phyloP scores from a whole-genome alignment of 2,113 vertebrate genomes.

The Callionymus lyra region DNA sequence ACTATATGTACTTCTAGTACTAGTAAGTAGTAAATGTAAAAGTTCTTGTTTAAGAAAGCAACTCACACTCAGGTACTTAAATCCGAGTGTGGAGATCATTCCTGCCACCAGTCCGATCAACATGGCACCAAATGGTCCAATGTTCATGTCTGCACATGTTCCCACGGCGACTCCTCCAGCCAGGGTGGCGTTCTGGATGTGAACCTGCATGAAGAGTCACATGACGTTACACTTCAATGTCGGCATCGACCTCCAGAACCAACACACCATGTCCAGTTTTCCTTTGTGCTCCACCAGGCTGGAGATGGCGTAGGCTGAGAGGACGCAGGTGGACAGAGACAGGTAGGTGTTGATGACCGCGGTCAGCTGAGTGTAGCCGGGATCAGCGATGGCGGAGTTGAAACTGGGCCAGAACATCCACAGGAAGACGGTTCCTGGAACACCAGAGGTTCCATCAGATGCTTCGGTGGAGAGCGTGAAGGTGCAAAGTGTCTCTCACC shows the following conservation, averaged over 20 bases:
- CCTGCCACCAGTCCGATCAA: slow-evolving; percentile 79
- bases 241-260: background rate
- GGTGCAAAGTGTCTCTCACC: slow-evolving; percentile 66
- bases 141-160: slow-evolving; percentile 83
- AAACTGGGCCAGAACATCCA: slow-evolving; percentile 98
- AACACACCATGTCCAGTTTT: slow-evolving; percentile 85
- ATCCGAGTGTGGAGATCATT: slow-evolving; percentile 81
- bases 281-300: slow-evolving; percentile 78
- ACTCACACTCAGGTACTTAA: slow-evolving; percentile 80
- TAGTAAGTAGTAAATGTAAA: no score
- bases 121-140: slow-evolving; percentile 75
- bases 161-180: slow-evolving; percentile 94
- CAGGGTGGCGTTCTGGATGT: slow-evolving; percentile 91
- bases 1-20: no score
- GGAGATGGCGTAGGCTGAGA: slow-evolving; percentile 80
- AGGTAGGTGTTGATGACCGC: slow-evolving; percentile 88
- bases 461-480: no score
- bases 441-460: no score
- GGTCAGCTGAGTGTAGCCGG: slow-evolving; percentile 12
- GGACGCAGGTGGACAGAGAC: slow-evolving; percentile 78
- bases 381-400: slow-evolving; percentile 78
- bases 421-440: slow-evolving; percentile 71
- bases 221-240: background rate
- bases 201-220: slow-evolving; percentile 66
- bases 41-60: no score